A percentile compares a stretch with the other conserved stretches of the same genome.
These are phyloP conservation scores for Microhierax caerulescens DNA, from an alignment of 2,797 vertebrate species.

Conservation along the genomic window DNA sequence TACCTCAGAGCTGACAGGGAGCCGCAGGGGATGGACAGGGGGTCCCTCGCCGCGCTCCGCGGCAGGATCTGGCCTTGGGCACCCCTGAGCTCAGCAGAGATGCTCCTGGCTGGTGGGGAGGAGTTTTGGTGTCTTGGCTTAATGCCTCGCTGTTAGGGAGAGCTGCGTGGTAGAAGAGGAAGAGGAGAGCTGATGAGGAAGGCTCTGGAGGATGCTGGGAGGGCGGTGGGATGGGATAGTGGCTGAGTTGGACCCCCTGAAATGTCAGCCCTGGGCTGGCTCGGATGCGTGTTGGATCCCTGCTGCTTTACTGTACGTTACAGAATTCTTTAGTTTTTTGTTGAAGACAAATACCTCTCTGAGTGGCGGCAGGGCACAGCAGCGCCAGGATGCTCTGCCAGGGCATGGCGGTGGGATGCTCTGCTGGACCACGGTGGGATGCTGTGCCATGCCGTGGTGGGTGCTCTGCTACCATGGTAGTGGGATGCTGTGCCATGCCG, in stretches of 20 bases:
- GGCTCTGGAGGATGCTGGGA: neutral
- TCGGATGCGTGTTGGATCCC: neutral
- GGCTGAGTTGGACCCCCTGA: neutral
- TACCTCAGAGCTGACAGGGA: constrained; percentile 70
- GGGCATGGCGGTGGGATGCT: neutral
- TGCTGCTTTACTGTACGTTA: neutral
- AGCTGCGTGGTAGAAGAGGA: neutral
- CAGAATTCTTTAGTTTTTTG: neutral
- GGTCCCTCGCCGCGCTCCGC: neutral
- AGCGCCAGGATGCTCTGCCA: neutral
- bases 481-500: neutral
- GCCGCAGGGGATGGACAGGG: neutral
- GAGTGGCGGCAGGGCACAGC: neutral
- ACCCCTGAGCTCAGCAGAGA: neutral
- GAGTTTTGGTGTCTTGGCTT: neutral
- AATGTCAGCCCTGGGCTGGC: neutral
- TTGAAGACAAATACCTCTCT: neutral
- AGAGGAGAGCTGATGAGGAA: neutral
- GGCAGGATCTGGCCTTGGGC: neutral
- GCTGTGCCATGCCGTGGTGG: neutral
- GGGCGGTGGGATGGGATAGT: accelerated
- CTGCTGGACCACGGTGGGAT: neutral
- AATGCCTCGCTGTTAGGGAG: accelerated
- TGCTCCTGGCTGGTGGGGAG: neutral
- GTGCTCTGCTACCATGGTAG: neutral